These are phyloP conservation scores for Vanacampus margaritifer DNA, from an alignment of 2,113 vertebrate species.

Conservation along the genomic window DNA sequence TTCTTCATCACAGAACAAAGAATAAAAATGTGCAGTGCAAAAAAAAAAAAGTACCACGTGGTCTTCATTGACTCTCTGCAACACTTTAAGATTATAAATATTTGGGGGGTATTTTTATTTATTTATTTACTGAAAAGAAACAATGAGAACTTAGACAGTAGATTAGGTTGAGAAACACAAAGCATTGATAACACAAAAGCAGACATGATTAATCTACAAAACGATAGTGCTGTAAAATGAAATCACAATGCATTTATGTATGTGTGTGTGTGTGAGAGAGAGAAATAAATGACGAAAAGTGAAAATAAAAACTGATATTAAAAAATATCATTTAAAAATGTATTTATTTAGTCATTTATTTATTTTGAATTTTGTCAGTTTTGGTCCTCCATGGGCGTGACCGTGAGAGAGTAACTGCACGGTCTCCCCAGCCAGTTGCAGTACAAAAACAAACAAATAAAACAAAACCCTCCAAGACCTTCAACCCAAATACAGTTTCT, in stretches of 20 bases:
- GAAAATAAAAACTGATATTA: no score
- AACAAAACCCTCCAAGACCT: neutral
- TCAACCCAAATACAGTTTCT: slow-evolving; percentile 59
- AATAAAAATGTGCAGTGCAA: slow-evolving; percentile 76
- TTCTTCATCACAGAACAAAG: slow-evolving; percentile 77
- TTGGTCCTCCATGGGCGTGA: slow-evolving; percentile 19
- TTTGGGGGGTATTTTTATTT: no score
- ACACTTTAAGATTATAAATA: no score
- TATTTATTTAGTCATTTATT: no score
- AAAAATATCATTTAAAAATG: no score
- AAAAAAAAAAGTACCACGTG: neutral
- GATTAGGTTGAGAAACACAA: neutral
- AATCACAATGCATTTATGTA: neutral
- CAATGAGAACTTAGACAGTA: no score
- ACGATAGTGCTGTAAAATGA: neutral
- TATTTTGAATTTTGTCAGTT: no score
- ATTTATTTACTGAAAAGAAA: no score
- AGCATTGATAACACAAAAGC: neutral
- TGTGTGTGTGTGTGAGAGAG: no score
- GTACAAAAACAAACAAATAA: slow-evolving; percentile 11
- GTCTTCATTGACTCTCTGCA: neutral
- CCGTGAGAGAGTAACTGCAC: slow-evolving; percentile 6
- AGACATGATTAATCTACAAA: neutral
- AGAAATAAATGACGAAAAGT: no score
- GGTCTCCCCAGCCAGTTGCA: slow-evolving; percentile 17